phyloP scores from a whole-genome alignment of 1,140 invertebrate genomes.

The Drosophila orena region DNA sequence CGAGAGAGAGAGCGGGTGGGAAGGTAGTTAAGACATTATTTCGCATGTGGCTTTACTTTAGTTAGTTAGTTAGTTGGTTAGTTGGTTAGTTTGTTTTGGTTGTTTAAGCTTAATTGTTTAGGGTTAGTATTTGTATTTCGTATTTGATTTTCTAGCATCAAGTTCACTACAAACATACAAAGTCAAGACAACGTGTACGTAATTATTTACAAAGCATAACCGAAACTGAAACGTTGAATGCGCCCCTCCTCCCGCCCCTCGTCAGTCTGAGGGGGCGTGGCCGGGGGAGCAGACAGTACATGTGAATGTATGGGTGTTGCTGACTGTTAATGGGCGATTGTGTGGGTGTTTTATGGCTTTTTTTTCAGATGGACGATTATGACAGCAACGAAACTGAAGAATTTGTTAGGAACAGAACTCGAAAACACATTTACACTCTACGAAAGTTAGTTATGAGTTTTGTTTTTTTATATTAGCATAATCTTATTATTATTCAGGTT shows the following conservation, averaged over 20 bases:
- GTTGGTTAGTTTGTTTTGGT: constrained; percentile 46
- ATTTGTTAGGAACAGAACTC: constrained; percentile 69
- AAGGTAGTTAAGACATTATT: constrained; percentile 77
- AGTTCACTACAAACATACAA: constrained; percentile 81
- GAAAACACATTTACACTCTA: constrained; percentile 79
- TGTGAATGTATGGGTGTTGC: constrained; percentile 34
- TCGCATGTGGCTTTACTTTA: constrained; percentile 63
- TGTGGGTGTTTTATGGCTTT: constrained; percentile 35
- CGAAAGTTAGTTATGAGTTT: constrained; percentile 64
- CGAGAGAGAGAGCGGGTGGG: constrained; percentile 73
- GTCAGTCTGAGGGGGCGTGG: constrained; percentile 1
- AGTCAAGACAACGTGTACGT: constrained; percentile 76
- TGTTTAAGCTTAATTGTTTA: constrained; percentile 62
- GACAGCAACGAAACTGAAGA: constrained; percentile 79
- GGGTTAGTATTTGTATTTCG: constrained; percentile 61
- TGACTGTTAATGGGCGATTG: constrained; percentile 22
- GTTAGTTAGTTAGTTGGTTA: constrained; percentile 48
- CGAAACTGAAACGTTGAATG: constrained; percentile 64
- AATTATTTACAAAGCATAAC: constrained; percentile 81
- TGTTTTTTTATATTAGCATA: constrained; percentile 48
- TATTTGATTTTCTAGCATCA: constrained; percentile 71
- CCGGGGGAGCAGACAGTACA: constrained; percentile 2
- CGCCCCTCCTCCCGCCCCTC: constrained; percentile 27
- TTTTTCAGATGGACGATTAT: constrained; percentile 35
- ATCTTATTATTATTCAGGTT: constrained; percentile 47